phyloP scores from a whole-genome alignment of 2,888 invertebrate genomes.

The Anticlea derivata region DNA sequence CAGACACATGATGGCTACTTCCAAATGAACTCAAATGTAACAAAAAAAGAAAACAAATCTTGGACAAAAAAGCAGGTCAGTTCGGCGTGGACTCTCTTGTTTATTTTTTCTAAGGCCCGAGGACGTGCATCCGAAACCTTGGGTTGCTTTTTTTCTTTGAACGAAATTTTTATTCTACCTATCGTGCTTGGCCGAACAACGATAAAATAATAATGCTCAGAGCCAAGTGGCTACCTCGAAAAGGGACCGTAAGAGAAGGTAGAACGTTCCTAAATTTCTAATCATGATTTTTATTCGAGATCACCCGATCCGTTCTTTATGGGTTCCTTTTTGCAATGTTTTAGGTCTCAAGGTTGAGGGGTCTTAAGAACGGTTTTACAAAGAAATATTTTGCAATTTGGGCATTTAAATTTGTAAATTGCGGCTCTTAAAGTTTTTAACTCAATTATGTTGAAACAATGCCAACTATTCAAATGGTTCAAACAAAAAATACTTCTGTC shows the following conservation, averaged over 20 bases:
- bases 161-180: constrained; percentile 71
- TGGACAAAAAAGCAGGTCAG: constrained; percentile 83
- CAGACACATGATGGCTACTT: constrained; percentile 74
- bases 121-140: constrained; percentile 82
- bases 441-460: constrained; percentile 45
- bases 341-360: constrained; percentile 66
- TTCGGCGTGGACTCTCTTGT: constrained; percentile 78
- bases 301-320: constrained; percentile 64
- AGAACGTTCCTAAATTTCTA: constrained; percentile 73
- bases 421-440: constrained; percentile 39
- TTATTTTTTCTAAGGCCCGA: constrained; percentile 79
- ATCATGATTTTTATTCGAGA: constrained; percentile 72
- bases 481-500: constrained; percentile 36
- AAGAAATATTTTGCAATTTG: constrained; percentile 43
- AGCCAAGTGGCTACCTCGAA: constrained; percentile 57
- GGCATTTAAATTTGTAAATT: constrained; percentile 45
- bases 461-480: constrained; percentile 50
- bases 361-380: constrained; percentile 46
- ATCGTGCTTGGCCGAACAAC: constrained; percentile 72
- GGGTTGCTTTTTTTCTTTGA: constrained; percentile 64
- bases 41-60: constrained; percentile 82
- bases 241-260: constrained; percentile 68
- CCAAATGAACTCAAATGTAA: constrained; percentile 83
- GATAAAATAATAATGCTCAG: constrained; percentile 78
- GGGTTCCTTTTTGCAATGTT: constrained; percentile 67